Evolutionary conservation across 2,113 vertebrate species (phyloP).

Genomic region (Peromyscus leucopus): DNA sequence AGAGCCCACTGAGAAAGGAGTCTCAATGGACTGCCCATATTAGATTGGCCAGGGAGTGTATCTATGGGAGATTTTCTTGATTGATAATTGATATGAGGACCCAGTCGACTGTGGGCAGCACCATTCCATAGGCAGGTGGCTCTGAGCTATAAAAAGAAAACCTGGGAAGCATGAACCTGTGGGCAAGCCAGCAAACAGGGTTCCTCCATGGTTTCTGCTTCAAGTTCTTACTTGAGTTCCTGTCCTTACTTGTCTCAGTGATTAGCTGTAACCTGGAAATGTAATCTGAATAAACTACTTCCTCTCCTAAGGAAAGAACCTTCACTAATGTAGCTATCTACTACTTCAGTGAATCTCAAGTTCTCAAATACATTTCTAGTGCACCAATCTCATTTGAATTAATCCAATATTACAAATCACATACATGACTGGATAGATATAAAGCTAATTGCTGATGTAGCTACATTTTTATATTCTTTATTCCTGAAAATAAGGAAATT

Average conservation of each 20-base stretch:
- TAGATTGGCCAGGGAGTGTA: not conserved
- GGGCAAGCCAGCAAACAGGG: not conserved
- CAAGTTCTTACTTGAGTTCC: not conserved
- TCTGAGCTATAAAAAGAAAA: not conserved
- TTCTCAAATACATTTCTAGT: not conserved
- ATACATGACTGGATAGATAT: not conserved
- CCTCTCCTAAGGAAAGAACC: not conserved
- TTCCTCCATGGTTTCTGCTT: not conserved
- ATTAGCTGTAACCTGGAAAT: not conserved
- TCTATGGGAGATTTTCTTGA: not conserved
- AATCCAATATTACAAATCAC: not conserved
- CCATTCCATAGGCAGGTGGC: not conserved
- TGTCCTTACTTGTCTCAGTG: not conserved
- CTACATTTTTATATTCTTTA: slow-evolving; percentile 45
- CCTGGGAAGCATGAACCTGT: not conserved
- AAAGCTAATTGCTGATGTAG: not conserved
- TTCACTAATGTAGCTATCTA: not conserved
- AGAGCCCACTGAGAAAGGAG: not conserved
- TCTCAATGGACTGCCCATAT: no score
- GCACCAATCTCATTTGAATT: not conserved
- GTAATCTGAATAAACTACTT: not conserved
- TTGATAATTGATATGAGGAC: no score
- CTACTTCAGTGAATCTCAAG: not conserved
- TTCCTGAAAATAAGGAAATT: slow-evolving; percentile 16
- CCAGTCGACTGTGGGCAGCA: not conserved